Percentiles rank a stretch among this genome's conserved stretches.
These are phyloP conservation scores for Argyrosomus regius DNA, from an alignment of 2,797 vertebrate species.

Conservation along the genomic window DNA sequence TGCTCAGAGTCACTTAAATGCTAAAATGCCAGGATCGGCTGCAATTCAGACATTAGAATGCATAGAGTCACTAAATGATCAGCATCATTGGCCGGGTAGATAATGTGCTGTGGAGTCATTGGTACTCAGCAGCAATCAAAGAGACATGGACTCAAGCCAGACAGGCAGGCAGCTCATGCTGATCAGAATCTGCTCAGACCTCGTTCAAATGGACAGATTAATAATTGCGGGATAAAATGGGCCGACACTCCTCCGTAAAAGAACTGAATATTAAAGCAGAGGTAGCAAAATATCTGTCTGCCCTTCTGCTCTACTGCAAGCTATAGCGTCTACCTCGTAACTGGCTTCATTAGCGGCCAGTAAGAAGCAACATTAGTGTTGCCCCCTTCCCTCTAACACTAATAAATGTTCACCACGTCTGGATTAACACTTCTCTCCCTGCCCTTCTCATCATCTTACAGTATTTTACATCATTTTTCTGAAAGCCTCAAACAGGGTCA, in stretches of 20 bases:
- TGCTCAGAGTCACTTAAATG: constrained; percentile 27
- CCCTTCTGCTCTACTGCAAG: constrained; percentile 39
- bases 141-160: constrained; percentile 51
- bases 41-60: constrained; percentile 57
- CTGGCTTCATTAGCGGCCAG: constrained; percentile 54
- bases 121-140: constrained; percentile 63
- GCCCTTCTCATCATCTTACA: constrained; percentile 45
- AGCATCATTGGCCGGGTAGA: constrained; percentile 32
- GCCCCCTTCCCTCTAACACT: constrained; percentile 45
- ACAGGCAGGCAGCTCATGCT: constrained; percentile 48
- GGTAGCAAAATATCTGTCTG: constrained; percentile 36
- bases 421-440: constrained; percentile 53
- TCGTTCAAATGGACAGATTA: constrained; percentile 53
- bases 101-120: constrained; percentile 54
- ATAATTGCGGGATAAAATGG: constrained; percentile 69
- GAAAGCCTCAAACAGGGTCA: constrained; percentile 50
- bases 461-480: constrained; percentile 57
- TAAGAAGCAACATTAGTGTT: constrained; percentile 42
- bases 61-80: constrained; percentile 36
- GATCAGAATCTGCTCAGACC: constrained; percentile 54
- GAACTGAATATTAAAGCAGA: constrained; percentile 42
- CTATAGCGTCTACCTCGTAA: constrained; percentile 29
- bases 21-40: constrained; percentile 14
- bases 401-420: constrained; percentile 55
- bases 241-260: constrained; percentile 55